Conservation (phyloP, 2,888 invertebrate genomes). For the Encarsia formosa region DNA sequence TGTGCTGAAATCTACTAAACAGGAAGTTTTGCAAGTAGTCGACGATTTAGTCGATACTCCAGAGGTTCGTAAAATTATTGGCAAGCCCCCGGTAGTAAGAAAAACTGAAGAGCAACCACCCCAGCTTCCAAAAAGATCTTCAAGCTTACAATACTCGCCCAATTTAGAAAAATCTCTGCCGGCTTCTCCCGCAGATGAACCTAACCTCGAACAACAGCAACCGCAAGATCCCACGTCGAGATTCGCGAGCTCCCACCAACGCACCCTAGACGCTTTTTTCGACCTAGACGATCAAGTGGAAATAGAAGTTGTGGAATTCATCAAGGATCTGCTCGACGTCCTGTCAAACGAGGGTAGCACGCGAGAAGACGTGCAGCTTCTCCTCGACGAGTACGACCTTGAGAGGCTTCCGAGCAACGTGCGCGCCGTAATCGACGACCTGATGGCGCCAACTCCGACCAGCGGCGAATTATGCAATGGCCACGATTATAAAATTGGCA, state of each 20-base stretch:
- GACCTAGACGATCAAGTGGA: conserved; percentile 9
- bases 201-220: too few relatives aligned
- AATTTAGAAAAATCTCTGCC: too few relatives aligned
- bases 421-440: conserved; percentile 28
- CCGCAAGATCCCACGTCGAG: conserved; percentile 1
- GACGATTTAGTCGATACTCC: too few relatives aligned
- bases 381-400: conserved; percentile 29
- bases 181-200: too few relatives aligned
- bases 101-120: too few relatives aligned
- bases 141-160: too few relatives aligned
- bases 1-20: too few relatives aligned
- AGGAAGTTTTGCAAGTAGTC: too few relatives aligned
- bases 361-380: conserved; percentile 29
- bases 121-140: too few relatives aligned
- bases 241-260: conserved; percentile 14
- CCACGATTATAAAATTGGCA: conserved; percentile 17
- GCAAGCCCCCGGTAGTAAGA: too few relatives aligned
- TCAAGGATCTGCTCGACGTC: conserved; percentile 26
- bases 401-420: conserved; percentile 29
- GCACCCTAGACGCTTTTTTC: conserved; percentile 5
- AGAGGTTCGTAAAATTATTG: too few relatives aligned
- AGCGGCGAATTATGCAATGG: conserved; percentile 12
- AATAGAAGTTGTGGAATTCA: conserved; percentile 12
- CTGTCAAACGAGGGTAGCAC: conserved; percentile 28
- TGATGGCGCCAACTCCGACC: conserved; percentile 22